Evolutionary conservation across 2,888 invertebrate genomes (phyloP).

Genomic region (Eupithecia inturbata): DNA sequence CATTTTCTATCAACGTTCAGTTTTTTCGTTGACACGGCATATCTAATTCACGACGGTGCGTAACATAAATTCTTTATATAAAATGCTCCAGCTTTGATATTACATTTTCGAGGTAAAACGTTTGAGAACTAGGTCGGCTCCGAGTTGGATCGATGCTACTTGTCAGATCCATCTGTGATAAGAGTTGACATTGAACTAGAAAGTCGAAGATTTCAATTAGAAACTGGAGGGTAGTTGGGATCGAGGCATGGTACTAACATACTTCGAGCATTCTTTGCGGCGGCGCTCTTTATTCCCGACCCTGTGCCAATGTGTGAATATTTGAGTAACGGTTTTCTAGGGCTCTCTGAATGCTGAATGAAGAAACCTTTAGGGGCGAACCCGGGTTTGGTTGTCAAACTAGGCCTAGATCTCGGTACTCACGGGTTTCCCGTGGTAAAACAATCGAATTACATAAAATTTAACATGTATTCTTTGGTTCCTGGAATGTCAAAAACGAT

Average conservation of each 20-base stretch:
- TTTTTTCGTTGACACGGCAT: constrained; percentile 16
- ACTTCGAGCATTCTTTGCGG: background rate
- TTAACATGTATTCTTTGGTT: too few species aligned
- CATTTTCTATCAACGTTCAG: constrained; percentile 18
- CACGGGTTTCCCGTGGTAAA: too few species aligned
- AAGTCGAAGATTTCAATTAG: constrained; percentile 13
- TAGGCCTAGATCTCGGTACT: too few species aligned
- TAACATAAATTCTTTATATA: constrained; percentile 23
- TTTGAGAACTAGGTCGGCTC: constrained; percentile 9
- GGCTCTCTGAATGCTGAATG: too few species aligned
- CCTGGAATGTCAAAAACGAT: too few species aligned
- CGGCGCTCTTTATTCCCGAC: background rate
- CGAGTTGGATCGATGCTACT: constrained; percentile 1
- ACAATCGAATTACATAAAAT: too few species aligned
- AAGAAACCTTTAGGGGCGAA: too few species aligned
- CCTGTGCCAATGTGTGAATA: background rate
- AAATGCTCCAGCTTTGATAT: constrained; percentile 13
- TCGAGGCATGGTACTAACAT: background rate
- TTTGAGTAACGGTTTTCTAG: too few species aligned
- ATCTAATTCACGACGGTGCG: constrained; percentile 17
- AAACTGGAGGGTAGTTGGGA: background rate
- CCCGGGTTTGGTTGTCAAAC: too few species aligned
- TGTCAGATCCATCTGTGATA: constrained; percentile 14
- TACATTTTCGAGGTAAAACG: constrained; percentile 5
- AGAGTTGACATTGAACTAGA: constrained; percentile 14